Conservation (phyloP, 2,888 invertebrate species). For the Iphiclides podalirius region DNA sequence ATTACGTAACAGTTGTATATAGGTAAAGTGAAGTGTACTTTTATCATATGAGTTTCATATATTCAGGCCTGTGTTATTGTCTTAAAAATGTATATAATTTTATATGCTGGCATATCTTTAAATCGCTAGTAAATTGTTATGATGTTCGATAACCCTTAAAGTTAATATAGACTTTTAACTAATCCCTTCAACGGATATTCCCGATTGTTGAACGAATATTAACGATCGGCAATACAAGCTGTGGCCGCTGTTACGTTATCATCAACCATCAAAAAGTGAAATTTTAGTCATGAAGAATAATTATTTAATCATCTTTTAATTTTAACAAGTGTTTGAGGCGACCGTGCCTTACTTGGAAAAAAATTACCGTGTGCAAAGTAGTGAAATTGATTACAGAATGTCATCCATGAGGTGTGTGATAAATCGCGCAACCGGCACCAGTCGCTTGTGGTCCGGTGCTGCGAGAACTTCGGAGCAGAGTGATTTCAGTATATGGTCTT, state of each 20-base stretch:
- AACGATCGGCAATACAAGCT: not conserved
- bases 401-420: conserved; percentile 60
- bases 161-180: not conserved
- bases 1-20: conserved; percentile 14
- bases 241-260: not conserved
- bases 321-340: not conserved
- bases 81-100: not conserved
- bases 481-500: conserved; percentile 25
- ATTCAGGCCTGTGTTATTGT: not conserved
- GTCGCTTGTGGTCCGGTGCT: conserved; percentile 88
- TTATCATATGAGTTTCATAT: not conserved
- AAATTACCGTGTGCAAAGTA: conserved; percentile 52
- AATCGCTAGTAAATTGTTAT: not conserved
- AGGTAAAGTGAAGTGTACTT: conserved; percentile 8
- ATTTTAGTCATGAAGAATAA: not conserved
- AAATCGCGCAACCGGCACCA: conserved; percentile 84
- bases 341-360: conserved; percentile 20
- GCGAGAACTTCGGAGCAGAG: conserved; percentile 34
- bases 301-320: conserved; percentile 1
- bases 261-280: not conserved
- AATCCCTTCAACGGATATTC: not conserved
- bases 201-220: conserved; percentile 9
- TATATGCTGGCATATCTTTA: not conserved
- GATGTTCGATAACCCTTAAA: not conserved
- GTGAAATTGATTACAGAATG: conserved; percentile 59